A percentile compares a stretch with the other conserved stretches of the same genome.
phyloP scores from a whole-genome alignment of 1,140 invertebrate species.

The honey bee (Apis mellifera) region Amel_HAv3.1 CM009935.2:2218501-2219000 shows the following conservation, averaged over 20 bases:
- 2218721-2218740: constrained; percentile 18
- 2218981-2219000: not conserved
- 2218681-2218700: constrained; percentile 29
- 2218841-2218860: constrained; percentile 33
- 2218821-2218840: constrained; percentile 47
- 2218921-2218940: not conserved
- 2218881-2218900: constrained; percentile 16
- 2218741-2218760: constrained; percentile 47
- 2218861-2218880: constrained; percentile 35
- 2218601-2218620: not conserved
- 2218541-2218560: too few relatives aligned
- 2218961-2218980: not conserved
- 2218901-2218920: not conserved
- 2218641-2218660: constrained; percentile 62
- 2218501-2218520: too few relatives aligned
- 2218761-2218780: constrained; percentile 22
- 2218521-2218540: too few relatives aligned
- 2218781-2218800: not conserved
- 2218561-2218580: too few relatives aligned
- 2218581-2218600: too few relatives aligned
- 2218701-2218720: constrained; percentile 51
- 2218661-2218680: constrained; percentile 46
- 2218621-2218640: constrained; percentile 5
- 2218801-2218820: constrained; percentile 23
- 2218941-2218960: constrained; percentile 12